These are phyloP conservation scores for Dasyurus viverrinus DNA, from an alignment of 2,113 vertebrate species.

Conservation along the genomic window DNA sequence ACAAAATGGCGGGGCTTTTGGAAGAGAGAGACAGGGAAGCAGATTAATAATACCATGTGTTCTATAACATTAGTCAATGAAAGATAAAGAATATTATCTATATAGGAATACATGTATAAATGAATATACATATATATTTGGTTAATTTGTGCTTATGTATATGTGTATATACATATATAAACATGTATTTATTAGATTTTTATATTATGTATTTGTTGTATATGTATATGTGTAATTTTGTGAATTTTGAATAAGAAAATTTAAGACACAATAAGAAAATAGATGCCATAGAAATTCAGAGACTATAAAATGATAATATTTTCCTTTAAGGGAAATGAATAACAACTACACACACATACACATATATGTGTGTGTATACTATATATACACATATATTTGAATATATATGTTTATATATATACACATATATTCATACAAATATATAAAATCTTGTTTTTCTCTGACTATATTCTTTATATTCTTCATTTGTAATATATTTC, in stretches of 20 bases:
- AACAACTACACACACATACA: background rate
- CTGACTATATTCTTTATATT: background rate
- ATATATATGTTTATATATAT: too few species aligned
- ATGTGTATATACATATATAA: background rate
- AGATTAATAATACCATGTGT: background rate
- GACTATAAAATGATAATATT: background rate
- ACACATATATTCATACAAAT: too few species aligned
- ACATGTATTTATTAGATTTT: background rate
- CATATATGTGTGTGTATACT: background rate
- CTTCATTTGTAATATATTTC: background rate
- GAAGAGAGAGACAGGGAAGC: background rate
- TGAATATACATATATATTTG: background rate
- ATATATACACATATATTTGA: background rate
- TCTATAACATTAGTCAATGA: background rate
- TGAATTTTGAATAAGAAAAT: background rate
- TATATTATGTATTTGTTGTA: background rate
- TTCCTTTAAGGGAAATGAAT: background rate
- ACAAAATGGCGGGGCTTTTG: background rate
- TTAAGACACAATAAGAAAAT: background rate
- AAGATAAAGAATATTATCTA: background rate
- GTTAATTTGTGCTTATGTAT: background rate
- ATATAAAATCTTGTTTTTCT: background rate
- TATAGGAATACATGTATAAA: background rate
- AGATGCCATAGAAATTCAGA: background rate
- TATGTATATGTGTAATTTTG: background rate